Evolutionary conservation across 2,113 vertebrate species (phyloP), one percentile per base, ranked within the genome.

Genomic region (Prolemur simus): DNA sequence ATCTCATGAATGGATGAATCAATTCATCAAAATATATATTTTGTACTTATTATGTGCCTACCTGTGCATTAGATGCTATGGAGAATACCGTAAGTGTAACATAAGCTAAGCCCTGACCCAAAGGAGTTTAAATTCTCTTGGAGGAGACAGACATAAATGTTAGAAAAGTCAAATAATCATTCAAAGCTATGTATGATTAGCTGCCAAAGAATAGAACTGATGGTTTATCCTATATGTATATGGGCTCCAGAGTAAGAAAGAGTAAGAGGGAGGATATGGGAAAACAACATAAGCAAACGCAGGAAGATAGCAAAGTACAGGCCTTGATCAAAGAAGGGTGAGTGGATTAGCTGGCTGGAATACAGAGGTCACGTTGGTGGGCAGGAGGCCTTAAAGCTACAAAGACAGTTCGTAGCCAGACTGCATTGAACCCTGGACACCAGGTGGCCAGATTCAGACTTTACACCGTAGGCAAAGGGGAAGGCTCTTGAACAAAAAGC

Each of bases 121-220:
- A 96, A 80, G 47, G 34, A 63, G 23, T 68, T 82, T 69, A 60
- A 93, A 91, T 73, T 9, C 47, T 95, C 77, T 74, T 52, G 52
- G 23, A 87, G 49, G 27, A 89, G 18, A 77, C 13, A 90, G 21
- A 96, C 11, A 29, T 23, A 83, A 94, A 68, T 49, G 68, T 14
- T 1, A 76, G 49, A 58, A 91, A 80, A 74, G 25, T 58, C 64
- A 60, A 58, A 78, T n/a, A 74, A 76, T 23, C 39, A 71, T 69
- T 93, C 76, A 84, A 89, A 90, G 39, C 54, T 68, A 20, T 49
- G 14, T 63, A 34, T 45, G 17, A 63, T 64, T 74, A 78, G 23
- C 83, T 92, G 27, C 64, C 32, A 49, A 85, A 66, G 42, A 68
- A 74, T 0, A 88, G 58, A 49, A 58, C 47, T 29, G 34, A 49